Evolutionary conservation across 2,888 invertebrate genomes (phyloP), one percentile per base, ranked within the genome.

Genomic region (Lepidochitona cinerea): DNA sequence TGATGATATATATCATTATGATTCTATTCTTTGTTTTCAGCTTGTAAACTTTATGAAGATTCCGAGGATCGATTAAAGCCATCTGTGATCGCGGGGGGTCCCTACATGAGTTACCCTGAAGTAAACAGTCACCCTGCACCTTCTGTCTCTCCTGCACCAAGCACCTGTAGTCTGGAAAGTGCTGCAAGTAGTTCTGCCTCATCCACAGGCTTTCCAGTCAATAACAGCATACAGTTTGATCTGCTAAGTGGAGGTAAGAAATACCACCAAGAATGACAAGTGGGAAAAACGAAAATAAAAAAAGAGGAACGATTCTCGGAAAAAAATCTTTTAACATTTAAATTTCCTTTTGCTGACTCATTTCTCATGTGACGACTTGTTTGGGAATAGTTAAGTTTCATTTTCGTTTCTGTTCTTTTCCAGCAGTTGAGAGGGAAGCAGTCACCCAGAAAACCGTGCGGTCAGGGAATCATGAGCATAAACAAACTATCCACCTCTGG

Each of bases 401-500:
- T 49, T 69, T 41, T 6, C n/a, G 23, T 4, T 41, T 5, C 32
- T n/a, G 14, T 5, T 49, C 37, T 1, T 37, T 12, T 59, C 29
- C 41, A 37, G 26, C 18, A 26, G 37, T n/a, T 23, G 33, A 59
- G 37, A 12, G 12, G 0, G 23, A 23, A n/a, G 12, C 37, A 35
- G 14, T 23, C 32, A 0, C 59, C 14, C n/a, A 41, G 29, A 59
- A 59, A 32, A 12, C 59, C 59, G 23, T 49, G n/a, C 23, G 59
- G 14, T 29, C 59, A 18, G 29, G 26, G n/a, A 59, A 37, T 26
- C 33, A 32, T 5, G 79, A 82, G 49, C 85, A 84, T 66, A 83
- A 85, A 52, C 87, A 86, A 73, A 86, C 84, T 91, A 99, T 99
- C 84, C 99, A 99, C 91, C 93, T 99, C 66, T 99, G 99, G 99